Evolutionary conservation across 2,797 vertebrate genomes (phyloP).

Genomic region (Staurois parvus): DNA sequence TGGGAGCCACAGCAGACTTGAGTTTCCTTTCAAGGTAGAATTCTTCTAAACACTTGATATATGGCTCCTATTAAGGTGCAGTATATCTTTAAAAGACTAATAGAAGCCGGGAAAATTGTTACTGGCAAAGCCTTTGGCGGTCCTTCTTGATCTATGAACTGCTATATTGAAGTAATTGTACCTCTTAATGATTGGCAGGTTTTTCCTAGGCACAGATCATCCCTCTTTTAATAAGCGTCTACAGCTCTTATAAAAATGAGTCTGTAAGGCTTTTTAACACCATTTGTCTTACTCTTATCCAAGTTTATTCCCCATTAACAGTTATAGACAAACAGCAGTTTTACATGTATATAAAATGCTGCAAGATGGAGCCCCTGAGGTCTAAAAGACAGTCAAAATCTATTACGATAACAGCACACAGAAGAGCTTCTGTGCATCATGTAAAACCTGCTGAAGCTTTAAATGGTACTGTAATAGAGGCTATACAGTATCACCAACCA

Average conservation of each 20-base stretch:
- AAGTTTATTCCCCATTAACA: conserved; percentile 47
- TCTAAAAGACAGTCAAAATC: conserved; percentile 59
- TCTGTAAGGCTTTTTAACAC: conserved; percentile 10
- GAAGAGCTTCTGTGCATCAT: conserved; percentile 60
- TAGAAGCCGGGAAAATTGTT: neutral
- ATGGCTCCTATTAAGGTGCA: conserved; percentile 10
- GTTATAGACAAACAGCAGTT: conserved; percentile 61
- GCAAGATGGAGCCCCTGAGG: conserved; percentile 57
- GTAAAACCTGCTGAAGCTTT: conserved; percentile 61
- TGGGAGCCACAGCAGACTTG: too few relatives aligned
- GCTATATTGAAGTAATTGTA: neutral
- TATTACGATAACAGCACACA: conserved; percentile 60
- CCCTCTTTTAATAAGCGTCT: neutral
- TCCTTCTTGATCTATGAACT: neutral
- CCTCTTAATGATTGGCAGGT: neutral
- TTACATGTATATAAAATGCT: conserved; percentile 57
- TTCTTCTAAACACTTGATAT: neutral
- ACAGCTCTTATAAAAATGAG: conserved; percentile 8
- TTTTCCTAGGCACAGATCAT: conserved; percentile 1
- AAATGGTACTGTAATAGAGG: conserved; percentile 60
- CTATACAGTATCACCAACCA: conserved; percentile 49
- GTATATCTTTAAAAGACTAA: conserved; percentile 2
- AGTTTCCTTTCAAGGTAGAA: neutral
- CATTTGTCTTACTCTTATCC: conserved; percentile 29
- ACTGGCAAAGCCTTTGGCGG: neutral